Percentiles rank a stretch among this genome's conserved stretches.
phyloP scores from a whole-genome alignment of 2,888 invertebrate genomes.

The Zygothrica quintamaculata region DNA sequence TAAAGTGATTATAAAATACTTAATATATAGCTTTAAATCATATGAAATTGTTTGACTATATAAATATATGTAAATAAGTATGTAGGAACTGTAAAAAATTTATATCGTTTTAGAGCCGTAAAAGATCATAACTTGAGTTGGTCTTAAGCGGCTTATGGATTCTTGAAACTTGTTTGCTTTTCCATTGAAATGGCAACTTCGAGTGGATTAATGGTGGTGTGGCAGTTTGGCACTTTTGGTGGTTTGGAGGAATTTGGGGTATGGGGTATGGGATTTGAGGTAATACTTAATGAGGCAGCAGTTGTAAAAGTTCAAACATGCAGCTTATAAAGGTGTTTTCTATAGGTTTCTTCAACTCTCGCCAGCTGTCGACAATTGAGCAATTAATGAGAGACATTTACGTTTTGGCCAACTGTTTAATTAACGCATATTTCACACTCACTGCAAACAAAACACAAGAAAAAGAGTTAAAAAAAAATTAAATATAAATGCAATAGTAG shows the following conservation, averaged over 20 bases:
- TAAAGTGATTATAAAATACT: no score
- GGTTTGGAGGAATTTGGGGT: no score
- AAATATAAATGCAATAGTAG: no score
- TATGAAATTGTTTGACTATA: no score
- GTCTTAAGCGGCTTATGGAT: conserved; percentile 34
- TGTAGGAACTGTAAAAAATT: no score
- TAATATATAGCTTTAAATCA: no score
- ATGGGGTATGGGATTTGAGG: no score
- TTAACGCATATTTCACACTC: conserved; percentile 36
- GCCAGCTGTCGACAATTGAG: conserved; percentile 59
- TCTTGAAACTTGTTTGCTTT: conserved; percentile 51
- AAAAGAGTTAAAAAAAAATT: background rate
- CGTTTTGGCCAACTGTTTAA: conserved; percentile 53
- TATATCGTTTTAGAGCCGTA: no score
- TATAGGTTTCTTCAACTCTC: conserved; percentile 56
- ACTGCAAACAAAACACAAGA: conserved; percentile 6
- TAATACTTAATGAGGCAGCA: conserved; percentile 9
- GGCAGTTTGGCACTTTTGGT: no score
- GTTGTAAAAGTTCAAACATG: conserved; percentile 49
- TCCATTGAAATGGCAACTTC: conserved; percentile 43
- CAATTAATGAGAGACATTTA: conserved; percentile 66
- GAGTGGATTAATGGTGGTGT: conserved; percentile 46
- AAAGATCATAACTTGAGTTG: conserved; percentile 30
- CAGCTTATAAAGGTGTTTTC: conserved; percentile 18
- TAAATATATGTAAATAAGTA: no score